These are phyloP conservation scores for Mustela nigripes DNA, from an alignment of 2,113 vertebrate species.

Conservation along the genomic window DNA sequence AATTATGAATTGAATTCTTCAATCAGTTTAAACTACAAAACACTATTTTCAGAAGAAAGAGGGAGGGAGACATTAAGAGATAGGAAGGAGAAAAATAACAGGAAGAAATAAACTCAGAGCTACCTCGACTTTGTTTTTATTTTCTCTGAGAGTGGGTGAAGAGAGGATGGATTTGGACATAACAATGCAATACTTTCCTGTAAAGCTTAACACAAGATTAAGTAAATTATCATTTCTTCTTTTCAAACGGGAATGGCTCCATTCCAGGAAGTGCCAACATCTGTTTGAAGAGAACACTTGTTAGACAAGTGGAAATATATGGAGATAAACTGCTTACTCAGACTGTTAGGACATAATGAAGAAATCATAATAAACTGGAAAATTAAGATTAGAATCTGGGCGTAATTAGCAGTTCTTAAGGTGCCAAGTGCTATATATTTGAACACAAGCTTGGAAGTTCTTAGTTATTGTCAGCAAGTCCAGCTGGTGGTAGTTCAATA, in stretches of 20 bases:
- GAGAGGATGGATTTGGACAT: not conserved
- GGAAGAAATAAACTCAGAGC: not conserved
- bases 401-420: constrained; percentile 86
- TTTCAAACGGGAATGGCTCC: constrained; percentile 65
- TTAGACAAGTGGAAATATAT: constrained; percentile 72
- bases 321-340: constrained; percentile 85
- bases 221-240: constrained; percentile 41
- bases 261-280: constrained; percentile 83
- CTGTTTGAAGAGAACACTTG: constrained; percentile 86
- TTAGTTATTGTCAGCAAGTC: constrained; percentile 75
- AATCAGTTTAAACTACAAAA: not conserved
- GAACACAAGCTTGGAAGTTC: constrained; percentile 82
- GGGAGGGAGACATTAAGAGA: not conserved
- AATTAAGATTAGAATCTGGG: constrained; percentile 85
- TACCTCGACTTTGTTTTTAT: not conserved
- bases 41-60: not conserved
- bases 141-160: not conserved
- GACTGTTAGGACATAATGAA: constrained; percentile 85
- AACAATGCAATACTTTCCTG: not conserved
- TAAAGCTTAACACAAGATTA: constrained; percentile 34
- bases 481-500: constrained; percentile 75
- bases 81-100: not conserved
- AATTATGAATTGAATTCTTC: not conserved
- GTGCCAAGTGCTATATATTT: constrained; percentile 82
- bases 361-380: constrained; percentile 83